Evolutionary conservation across 1,140 invertebrate species (phyloP), one percentile per base, ranked within the genome.

Genomic region (Cydia pomonella): DNA sequence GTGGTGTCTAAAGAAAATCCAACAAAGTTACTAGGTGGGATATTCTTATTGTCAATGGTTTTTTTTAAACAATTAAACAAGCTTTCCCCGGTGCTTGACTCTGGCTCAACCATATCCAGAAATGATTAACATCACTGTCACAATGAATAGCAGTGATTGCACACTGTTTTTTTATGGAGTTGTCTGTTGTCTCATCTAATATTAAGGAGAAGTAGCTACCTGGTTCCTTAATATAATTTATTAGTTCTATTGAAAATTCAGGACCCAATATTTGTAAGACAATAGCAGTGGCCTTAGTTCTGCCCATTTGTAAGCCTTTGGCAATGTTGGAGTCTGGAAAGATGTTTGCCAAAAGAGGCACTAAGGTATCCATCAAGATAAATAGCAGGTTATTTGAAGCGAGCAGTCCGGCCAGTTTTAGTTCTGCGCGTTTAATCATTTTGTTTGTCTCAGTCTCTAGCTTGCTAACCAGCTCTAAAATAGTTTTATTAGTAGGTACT

Each of bases 1-100:
- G 83, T 84, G 5, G 86, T 88, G 75, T 90, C 89, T n/a, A 82
- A 82, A 47, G 79, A 78, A 76, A 88, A 88, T 25, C 83, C 87
- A 38, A 88, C 78, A 33, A 85, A 76, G 44, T 90, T 89, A 64
- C 63, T 16, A 27, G 82, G 62, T 16, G 82, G 83, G 76, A 87
- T 84, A 59, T 79, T 75, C 50, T 80, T 78, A 21, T 13, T 47
- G 16, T 47, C 44, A 4, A 47, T 13, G 16, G 13, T 16, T 47
- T 47, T 1, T 47, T 47, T 47, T 47, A 38, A 38, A 47, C 16
- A 16, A 4, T 47, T 13, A 47, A 38, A 38, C 33, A 38, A 38
- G 33, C 9, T 33, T 33, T 33, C 7, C 9, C 6, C 29, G 9
- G 29, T 33, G 3, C 29, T 33, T 6, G 44, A 47, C 10, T 47